Conservation (phyloP, 2,797 vertebrate genomes). For the Babyrousa celebensis region DNA sequence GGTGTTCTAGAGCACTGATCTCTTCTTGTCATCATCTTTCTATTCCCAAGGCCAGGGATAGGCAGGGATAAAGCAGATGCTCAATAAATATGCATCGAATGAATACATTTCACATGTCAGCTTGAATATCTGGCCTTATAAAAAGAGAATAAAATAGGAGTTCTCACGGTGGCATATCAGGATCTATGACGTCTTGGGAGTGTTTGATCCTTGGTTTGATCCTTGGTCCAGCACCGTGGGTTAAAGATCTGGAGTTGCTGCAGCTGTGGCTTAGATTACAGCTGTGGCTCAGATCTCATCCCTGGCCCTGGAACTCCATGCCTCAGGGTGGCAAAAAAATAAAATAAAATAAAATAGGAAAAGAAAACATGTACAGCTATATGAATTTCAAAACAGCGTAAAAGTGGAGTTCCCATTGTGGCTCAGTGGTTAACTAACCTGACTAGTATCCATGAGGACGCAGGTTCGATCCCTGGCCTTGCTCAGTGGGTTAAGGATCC, state of each 20-base stretch:
- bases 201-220: no score
- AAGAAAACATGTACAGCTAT: background rate
- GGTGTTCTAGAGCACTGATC: background rate
- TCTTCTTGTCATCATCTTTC: background rate
- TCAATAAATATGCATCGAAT: background rate
- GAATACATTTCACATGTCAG: background rate
- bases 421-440: no score
- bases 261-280: no score
- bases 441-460: no score
- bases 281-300: no score
- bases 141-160: conserved; percentile 2
- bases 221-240: no score
- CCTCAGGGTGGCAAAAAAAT: background rate
- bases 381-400: background rate
- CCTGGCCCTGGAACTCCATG: no score
- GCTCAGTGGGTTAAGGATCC: no score
- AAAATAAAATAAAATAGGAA: background rate
- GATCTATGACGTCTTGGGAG: no score
- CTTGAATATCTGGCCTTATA: background rate
- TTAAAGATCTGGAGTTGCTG: no score
- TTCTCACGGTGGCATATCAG: no score
- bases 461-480: no score
- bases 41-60: background rate
- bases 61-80: background rate
- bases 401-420: background rate